Conservation (phyloP, 2,797 vertebrate species). For the Rhadinocentrus ornatus region DNA sequence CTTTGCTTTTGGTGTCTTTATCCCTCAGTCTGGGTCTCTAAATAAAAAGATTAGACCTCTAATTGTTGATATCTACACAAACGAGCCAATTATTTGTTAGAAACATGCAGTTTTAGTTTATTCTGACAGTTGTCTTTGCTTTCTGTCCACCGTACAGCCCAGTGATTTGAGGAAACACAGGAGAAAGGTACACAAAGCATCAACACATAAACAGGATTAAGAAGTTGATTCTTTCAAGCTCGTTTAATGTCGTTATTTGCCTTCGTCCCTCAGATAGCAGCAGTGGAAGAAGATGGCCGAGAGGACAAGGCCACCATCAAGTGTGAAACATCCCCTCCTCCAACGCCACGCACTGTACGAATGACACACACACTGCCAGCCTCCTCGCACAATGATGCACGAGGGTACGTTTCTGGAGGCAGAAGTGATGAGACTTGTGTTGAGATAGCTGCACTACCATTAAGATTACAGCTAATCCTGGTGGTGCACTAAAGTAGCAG, state of each 20-base stretch:
- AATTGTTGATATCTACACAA: slow-evolving; percentile 26
- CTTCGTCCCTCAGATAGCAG: slow-evolving; percentile 86
- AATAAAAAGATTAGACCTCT: slow-evolving; percentile 8
- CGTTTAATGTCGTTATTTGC: neutral
- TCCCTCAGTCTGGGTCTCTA: neutral
- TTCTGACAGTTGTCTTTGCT: slow-evolving; percentile 10
- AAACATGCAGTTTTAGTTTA: neutral
- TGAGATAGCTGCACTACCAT: neutral
- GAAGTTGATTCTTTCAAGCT: neutral
- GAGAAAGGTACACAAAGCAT: slow-evolving; percentile 89
- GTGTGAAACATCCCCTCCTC: slow-evolving; percentile 97
- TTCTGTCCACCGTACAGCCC: slow-evolving; percentile 82
- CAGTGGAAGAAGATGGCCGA: slow-evolving; percentile 94
- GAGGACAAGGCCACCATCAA: slow-evolving; percentile 99
- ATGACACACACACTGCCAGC: slow-evolving; percentile 98
- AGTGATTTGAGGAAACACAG: slow-evolving; percentile 98
- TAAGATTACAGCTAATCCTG: neutral
- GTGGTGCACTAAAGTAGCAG: neutral
- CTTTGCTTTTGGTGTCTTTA: slow-evolving; percentile 23
- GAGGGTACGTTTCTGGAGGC: slow-evolving; percentile 81
- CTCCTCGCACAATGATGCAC: slow-evolving; percentile 94
- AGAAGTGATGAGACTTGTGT: neutral
- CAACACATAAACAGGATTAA: neutral
- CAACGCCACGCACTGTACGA: slow-evolving; percentile 93
- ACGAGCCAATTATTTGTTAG: slow-evolving; percentile 1